Evolutionary conservation across 2,113 vertebrate species (phyloP), one percentile per base, ranked within the genome.

Genomic region (Istiophorus platypterus): DNA sequence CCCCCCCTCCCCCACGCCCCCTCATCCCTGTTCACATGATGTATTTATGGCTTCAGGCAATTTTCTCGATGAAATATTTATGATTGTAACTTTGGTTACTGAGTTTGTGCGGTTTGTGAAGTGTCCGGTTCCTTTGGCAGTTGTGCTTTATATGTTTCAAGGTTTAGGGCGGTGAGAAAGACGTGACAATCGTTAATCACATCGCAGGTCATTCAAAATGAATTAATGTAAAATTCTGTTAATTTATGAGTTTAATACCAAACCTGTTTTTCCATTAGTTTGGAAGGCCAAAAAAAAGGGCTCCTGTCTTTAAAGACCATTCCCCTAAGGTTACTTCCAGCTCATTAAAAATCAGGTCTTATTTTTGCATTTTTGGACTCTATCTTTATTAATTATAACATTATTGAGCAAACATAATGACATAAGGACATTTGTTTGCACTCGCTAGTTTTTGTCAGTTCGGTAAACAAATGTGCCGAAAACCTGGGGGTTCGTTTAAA

Each of bases 21-120:
- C n/a, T n/a, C n/a, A n/a, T n/a, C n/a, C n/a, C n/a, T n/a, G 39
- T 85, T 84, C 78, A 37, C 77, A 20, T 87, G 47, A 85, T 85
- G 72, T 83, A 92, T 95, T 94, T 91, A 94, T 84, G 87, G 85
- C 88, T 76, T 47, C 34, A 82, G 89, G 89, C 89, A 84, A 92
- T 94, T 93, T 92, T 89, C 67, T 41, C 58, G 9, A 81, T 92
- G 81, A 93, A 91, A 88, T 91, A 92, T 95, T 95, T 90, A 93
- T 84, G 82, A 81, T 20, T 69, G 82, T 82, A 82, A 82, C 85
- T 92, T 92, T 78, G 37, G 70, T 81, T 82, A 62, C 76, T 84
- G 52, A 72, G 68, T 73, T 64, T 62, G 12, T 54, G 41, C 41
- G 41, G 54, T 39, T 34, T 70, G 56, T 29, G 58, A 57, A n/a